Percentiles rank a stretch among this genome's conserved stretches.
Conservation (phyloP, 2,113 vertebrate genomes). For the Spea multiplicata region DNA sequence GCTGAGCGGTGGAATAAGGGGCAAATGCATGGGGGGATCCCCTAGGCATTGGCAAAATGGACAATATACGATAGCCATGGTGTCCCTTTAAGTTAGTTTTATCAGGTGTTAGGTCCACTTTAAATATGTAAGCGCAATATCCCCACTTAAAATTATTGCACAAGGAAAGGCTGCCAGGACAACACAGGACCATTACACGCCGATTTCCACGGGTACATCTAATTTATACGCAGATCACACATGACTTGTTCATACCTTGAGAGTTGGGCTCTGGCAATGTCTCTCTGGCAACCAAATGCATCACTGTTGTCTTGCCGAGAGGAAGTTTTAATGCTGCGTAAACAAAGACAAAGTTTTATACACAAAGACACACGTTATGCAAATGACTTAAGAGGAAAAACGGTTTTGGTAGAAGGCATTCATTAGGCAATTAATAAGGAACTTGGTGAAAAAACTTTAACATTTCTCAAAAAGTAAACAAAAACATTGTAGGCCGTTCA, state of each 20-base stretch:
- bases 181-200: no score
- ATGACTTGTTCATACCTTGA: slow-evolving; percentile 78
- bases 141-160: no score
- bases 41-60: no score
- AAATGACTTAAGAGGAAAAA: background rate
- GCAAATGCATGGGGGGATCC: no score
- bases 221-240: no score
- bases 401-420: background rate
- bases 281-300: slow-evolving; percentile 99
- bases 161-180: no score
- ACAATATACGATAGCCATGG: no score
- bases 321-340: slow-evolving; percentile 92
- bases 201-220: no score
- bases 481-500: background rate
- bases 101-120: no score
- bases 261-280: slow-evolving; percentile 98
- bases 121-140: no score
- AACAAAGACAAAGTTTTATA: slow-evolving; percentile 14
- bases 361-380: background rate
- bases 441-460: background rate
- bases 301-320: slow-evolving; percentile 96
- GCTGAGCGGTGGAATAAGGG: no score
- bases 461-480: background rate
- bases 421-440: background rate
- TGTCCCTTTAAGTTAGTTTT: no score